Conservation (phyloP, 1,140 invertebrate genomes). For the Hyles euphorbiae region DNA sequence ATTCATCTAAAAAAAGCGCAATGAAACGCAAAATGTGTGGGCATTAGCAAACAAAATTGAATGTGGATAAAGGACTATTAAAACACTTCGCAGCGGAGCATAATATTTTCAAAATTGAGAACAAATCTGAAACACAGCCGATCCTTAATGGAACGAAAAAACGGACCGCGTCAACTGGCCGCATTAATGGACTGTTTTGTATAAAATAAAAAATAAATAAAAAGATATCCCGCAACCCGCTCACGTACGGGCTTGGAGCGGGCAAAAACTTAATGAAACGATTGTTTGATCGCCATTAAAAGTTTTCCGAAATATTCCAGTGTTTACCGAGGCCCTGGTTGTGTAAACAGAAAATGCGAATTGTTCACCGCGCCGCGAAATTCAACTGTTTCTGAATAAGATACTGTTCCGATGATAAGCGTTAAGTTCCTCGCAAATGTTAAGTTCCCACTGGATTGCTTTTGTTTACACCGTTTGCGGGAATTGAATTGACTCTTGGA, state of each 20-base stretch:
- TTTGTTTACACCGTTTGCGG: no score
- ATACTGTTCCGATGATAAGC: background rate
- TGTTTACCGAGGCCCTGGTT: constrained; percentile 35
- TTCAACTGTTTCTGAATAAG: background rate
- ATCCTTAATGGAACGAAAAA: constrained; percentile 14
- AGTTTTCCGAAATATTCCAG: constrained; percentile 54
- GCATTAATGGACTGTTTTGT: constrained; percentile 31
- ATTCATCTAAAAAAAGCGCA: no score
- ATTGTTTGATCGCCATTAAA: constrained; percentile 64
- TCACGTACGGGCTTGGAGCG: constrained; percentile 5
- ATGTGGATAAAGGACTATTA: no score
- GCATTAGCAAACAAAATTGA: no score
- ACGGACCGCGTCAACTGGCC: constrained; percentile 18
- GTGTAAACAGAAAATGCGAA: constrained; percentile 37
- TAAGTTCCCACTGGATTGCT: no score
- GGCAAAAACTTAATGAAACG: constrained; percentile 35
- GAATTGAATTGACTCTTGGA: no score
- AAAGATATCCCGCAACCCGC: background rate
- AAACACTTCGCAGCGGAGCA: no score
- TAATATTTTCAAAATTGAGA: background rate
- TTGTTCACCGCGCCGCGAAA: constrained; percentile 18
- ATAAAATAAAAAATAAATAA: constrained; percentile 5
- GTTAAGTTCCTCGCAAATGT: no score
- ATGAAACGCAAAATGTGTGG: no score
- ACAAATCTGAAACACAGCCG: constrained; percentile 9